Evolutionary conservation across 2,113 vertebrate species (phyloP).

Genomic region (Opisthocomus hoazin): DNA sequence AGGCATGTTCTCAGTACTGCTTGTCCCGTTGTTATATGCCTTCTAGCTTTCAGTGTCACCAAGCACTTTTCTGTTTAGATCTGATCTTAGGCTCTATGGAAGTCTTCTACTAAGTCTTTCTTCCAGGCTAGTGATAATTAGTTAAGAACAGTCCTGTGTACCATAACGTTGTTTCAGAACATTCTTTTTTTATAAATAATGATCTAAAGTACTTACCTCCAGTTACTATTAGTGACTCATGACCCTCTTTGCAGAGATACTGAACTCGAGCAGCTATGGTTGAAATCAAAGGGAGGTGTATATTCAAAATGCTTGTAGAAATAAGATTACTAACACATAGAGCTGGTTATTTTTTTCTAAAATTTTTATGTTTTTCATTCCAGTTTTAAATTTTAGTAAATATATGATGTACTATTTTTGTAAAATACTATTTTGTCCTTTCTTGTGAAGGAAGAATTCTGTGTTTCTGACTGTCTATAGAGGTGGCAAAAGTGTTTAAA

Average conservation of each 20-base stretch:
- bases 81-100: neutral
- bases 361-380: neutral
- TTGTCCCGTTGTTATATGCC: neutral
- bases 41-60: neutral
- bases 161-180: neutral
- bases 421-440: neutral
- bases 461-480: neutral
- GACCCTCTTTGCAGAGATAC: neutral
- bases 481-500: neutral
- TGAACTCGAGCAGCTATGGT: neutral
- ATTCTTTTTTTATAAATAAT: neutral
- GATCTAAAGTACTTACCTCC: neutral
- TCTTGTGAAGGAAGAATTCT: neutral
- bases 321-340: neutral
- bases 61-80: neutral
- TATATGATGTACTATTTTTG: neutral
- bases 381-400: neutral
- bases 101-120: neutral
- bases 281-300: neutral
- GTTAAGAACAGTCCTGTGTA: neutral
- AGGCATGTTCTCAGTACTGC: neutral
- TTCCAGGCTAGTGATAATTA: neutral
- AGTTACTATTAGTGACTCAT: neutral
- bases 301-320: neutral
- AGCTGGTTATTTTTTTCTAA: neutral